Evolutionary conservation across 2,888 invertebrate species (phyloP), one percentile per base, ranked within the genome.

Genomic region (Acleris sparsana): DNA sequence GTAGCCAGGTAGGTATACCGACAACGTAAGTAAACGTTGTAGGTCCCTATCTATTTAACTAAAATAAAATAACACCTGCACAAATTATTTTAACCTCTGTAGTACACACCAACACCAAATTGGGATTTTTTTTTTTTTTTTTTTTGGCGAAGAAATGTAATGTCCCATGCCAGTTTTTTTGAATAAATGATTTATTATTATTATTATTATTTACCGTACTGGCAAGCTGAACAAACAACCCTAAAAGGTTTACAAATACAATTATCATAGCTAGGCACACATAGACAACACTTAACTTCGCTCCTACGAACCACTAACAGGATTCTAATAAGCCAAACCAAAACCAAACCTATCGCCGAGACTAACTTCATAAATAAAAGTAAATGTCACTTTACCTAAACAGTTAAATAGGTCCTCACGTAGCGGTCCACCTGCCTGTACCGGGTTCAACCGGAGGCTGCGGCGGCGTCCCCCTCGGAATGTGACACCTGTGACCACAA

Each of bases 401-500:
- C 57, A 60, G 59, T 60, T 57, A 62, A 67, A 59, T 63, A 59
- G 57, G 63, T 59, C 62, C 53, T 63, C 62, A 25, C 56, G 55
- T 63, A 67, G 60, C 60, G 63, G 88, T 91, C 89, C 88, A 90
- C 89, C 81, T 80, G 77, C 75, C 77, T 73, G 77, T 77, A 76
- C 77, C 75, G 76, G 82, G 75, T 78, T 70, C 62, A 77, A 56
- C 49, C 83, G 83, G 87, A 89, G 87, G 85, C 88, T 89, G 87
- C 78, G 84, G 80, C 85, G 84, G 84, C 86, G 88, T 87, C 85
- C 85, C 80, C 78, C 74, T 77, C 78, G 89, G 91, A 90, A 91
- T 92, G 89, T 82, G 81, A 88, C 90, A 91, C 91, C 90, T 90
- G 85, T 82, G 84, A 85, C 81, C 87, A 89, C 79, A 75, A 75